Conservation (phyloP, 2,797 vertebrate species). For the Aotus griseimembra region DNA sequence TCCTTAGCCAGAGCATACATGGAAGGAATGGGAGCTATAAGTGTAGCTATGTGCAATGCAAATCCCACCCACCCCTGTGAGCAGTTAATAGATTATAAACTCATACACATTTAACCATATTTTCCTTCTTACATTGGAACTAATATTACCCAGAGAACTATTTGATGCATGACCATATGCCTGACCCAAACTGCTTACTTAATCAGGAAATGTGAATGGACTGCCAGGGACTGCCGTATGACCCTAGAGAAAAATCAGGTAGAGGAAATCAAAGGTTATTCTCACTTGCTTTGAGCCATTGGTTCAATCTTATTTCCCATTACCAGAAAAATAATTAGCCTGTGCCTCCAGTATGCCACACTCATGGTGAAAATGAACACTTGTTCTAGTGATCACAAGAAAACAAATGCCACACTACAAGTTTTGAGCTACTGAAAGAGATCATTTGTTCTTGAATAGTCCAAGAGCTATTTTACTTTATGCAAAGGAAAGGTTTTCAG, state of each 20-base stretch:
- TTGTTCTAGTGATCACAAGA: background rate
- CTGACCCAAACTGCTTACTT: background rate
- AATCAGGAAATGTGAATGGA: background rate
- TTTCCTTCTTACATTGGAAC: slow-evolving; percentile 4
- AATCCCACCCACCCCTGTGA: background rate
- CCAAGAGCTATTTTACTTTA: background rate
- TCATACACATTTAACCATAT: background rate
- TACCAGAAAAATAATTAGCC: background rate
- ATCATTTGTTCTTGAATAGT: background rate
- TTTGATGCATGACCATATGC: too few relatives aligned
- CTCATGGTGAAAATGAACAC: background rate
- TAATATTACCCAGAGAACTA: background rate
- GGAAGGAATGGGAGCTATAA: background rate
- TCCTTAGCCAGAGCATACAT: background rate
- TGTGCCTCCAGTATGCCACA: background rate
- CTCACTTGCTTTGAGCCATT: background rate
- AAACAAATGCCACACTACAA: background rate
- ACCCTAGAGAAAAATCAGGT: background rate
- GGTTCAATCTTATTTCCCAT: background rate
- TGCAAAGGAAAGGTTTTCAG: background rate
- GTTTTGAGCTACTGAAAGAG: background rate
- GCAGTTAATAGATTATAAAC: background rate
- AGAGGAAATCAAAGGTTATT: background rate
- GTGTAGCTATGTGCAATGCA: background rate
- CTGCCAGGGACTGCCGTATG: background rate